Percentiles rank a stretch among this genome's conserved stretches.
Conservation (phyloP, 2,797 vertebrate genomes). For the Phoxinus dragarum region DNA sequence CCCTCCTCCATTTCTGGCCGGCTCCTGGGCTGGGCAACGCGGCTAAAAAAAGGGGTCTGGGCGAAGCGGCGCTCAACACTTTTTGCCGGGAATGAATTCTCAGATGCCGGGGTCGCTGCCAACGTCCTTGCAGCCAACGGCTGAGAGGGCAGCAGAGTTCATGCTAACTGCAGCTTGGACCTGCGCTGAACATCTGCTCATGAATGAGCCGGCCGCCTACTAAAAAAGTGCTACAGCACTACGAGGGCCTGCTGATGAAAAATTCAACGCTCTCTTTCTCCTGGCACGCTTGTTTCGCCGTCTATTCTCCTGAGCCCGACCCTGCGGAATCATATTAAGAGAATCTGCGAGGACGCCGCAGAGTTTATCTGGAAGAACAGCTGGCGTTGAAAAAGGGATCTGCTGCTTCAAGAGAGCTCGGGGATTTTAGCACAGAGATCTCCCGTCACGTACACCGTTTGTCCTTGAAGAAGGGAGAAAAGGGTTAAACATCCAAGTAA, state of each 20-base stretch:
- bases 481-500: slow-evolving; percentile 75
- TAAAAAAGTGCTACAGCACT: slow-evolving; percentile 58
- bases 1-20: slow-evolving; percentile 75
- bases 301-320: slow-evolving; percentile 95
- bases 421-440: slow-evolving; percentile 89
- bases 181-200: slow-evolving; percentile 99
- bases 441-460: slow-evolving; percentile 85
- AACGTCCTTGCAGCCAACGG: slow-evolving; percentile 93
- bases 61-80: slow-evolving; percentile 73
- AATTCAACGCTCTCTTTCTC: slow-evolving; percentile 94
- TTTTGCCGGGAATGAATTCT: slow-evolving; percentile 87
- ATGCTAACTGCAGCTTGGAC: slow-evolving; percentile 92
- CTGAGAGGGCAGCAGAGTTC: slow-evolving; percentile 94
- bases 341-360: slow-evolving; percentile 90
- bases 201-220: slow-evolving; percentile 96
- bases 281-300: slow-evolving; percentile 95
- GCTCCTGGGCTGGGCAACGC: slow-evolving; percentile 81
- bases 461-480: slow-evolving; percentile 91
- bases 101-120: slow-evolving; percentile 88
- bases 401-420: slow-evolving; percentile 87
- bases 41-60: slow-evolving; percentile 71
- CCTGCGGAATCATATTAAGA: slow-evolving; percentile 97
- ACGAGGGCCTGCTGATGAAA: slow-evolving; percentile 94
- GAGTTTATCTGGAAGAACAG: slow-evolving; percentile 97
- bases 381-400: slow-evolving; percentile 94